Evolutionary conservation across 2,797 vertebrate species (phyloP), one percentile per base, ranked within the genome.

Genomic region (Helarctos malayanus): DNA sequence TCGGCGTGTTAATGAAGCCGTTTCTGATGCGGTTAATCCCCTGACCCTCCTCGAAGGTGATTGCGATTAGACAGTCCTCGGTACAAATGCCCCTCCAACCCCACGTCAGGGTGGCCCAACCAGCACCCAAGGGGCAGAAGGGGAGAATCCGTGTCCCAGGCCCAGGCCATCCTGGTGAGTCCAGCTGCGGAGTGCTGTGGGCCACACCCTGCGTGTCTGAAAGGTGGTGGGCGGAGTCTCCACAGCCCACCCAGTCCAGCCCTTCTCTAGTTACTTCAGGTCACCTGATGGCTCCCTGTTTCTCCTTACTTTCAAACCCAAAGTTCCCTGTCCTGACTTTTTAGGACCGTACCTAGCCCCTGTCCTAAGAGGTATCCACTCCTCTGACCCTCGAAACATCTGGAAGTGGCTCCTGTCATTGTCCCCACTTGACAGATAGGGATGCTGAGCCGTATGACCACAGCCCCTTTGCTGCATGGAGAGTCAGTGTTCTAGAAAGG

Each of bases 181-280:
- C 61, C 8, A 1, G 38, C 5, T 0, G 0, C 1, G 15, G 16
- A n/a, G 16, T 12, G 49, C 89, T 1, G 45, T 15, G 52, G 32
- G 23, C 38, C 0, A 0, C 47, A 49, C 5, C 4, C 56, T 0
- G 8, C 8, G 1, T 8, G 56, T 6, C 0, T 10, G 47, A 32
- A 18, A 6, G 2, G 19, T 0, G 8, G n/a, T 5, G 1, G 47
- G 25, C 38, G 6, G 82, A 16, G 0, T n/a, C 83, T 45, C 73
- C 0, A 1, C 54, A 7, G 27, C 73, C 65, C 54, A 2, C 10
- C 32, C 12, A 27, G 19, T 41, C 54, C 18, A 0, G 38, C 54
- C 54, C 76, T 57, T 32, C 52, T 9, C 27, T 13, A 3, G 49
- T 35, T 1, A 4, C 3, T 90, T 38, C 80, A 19, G 3, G 0